phyloP scores from a whole-genome alignment of 1,140 invertebrate species.

The Drosophila pseudoananassae region DNA sequence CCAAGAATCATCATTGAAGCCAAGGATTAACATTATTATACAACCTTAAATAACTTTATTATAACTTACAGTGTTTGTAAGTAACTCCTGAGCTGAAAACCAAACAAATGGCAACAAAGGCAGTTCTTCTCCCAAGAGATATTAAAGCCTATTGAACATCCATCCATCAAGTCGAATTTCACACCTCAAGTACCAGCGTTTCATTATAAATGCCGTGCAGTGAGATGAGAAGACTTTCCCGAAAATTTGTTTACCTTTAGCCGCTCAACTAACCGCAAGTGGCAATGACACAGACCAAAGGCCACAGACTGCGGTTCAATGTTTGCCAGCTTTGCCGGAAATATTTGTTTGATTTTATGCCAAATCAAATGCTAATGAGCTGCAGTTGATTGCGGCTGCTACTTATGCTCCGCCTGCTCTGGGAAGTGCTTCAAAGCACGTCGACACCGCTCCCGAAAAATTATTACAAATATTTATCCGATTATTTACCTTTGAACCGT shows the following conservation, averaged over 20 bases:
- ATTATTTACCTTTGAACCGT: constrained; percentile 76
- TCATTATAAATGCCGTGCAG: constrained; percentile 21
- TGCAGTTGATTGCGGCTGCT: constrained; percentile 51
- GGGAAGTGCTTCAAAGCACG: constrained; percentile 19
- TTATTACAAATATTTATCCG: constrained; percentile 67
- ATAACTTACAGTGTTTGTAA: too few relatives aligned
- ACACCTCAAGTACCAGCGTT: constrained; percentile 5
- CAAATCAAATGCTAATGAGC: constrained; percentile 75
- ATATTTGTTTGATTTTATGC: constrained; percentile 61
- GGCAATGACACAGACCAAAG: constrained; percentile 52
- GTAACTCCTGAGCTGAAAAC: too few relatives aligned
- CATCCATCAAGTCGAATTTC: constrained; percentile 9
- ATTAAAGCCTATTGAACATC: constrained; percentile 7
- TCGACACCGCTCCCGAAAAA: constrained; percentile 10
- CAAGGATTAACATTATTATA: too few relatives aligned
- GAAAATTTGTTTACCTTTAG: constrained; percentile 48
- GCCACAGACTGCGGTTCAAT: constrained; percentile 49
- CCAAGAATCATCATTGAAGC: too few relatives aligned
- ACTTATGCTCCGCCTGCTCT: constrained; percentile 18
- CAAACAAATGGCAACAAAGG: too few relatives aligned
- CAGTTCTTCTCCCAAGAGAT: not conserved
- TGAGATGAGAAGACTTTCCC: constrained; percentile 13
- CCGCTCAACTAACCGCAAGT: constrained; percentile 35
- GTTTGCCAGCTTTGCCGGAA: constrained; percentile 59
- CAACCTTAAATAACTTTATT: too few relatives aligned